Conservation (phyloP, 1,140 invertebrate genomes). For the Drosophila mauritiana region DNA sequence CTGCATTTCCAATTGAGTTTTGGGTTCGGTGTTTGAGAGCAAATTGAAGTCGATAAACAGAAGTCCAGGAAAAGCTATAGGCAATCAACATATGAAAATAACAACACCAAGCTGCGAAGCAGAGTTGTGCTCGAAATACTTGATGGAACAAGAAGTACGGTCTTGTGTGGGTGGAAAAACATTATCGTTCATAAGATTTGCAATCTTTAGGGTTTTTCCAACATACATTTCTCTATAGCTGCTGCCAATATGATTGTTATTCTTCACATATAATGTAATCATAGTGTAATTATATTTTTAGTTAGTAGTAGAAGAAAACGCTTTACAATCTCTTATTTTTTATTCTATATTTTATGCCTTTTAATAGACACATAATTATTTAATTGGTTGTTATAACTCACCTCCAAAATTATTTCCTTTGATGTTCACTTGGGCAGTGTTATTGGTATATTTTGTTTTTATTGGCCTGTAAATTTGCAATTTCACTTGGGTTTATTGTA, state of each 20-base stretch:
- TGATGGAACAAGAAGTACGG: conserved; percentile 1
- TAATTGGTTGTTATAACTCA: background rate
- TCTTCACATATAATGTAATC: too few relatives aligned
- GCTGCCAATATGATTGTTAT: background rate
- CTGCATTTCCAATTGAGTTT: conserved; percentile 64
- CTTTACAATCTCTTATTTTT: too few relatives aligned
- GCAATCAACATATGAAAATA: conserved; percentile 55
- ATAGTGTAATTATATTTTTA: too few relatives aligned
- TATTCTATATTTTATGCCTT: background rate
- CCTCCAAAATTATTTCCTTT: conserved; percentile 17
- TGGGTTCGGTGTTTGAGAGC: conserved; percentile 55
- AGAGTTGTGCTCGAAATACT: conserved; percentile 3
- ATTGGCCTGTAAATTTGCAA: conserved; percentile 19
- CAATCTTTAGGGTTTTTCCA: background rate
- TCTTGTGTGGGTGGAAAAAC: background rate
- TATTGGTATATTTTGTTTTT: background rate
- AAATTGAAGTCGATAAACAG: conserved; percentile 78
- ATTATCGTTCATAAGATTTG: conserved; percentile 7
- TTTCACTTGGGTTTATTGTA: conserved; percentile 43
- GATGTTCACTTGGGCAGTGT: background rate
- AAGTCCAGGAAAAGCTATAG: conserved; percentile 42
- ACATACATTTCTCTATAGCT: background rate
- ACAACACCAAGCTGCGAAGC: conserved; percentile 22
- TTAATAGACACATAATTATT: background rate
- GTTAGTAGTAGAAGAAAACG: too few relatives aligned